phyloP scores from a whole-genome alignment of 2,888 invertebrate species.

The Elysia crispata region DNA sequence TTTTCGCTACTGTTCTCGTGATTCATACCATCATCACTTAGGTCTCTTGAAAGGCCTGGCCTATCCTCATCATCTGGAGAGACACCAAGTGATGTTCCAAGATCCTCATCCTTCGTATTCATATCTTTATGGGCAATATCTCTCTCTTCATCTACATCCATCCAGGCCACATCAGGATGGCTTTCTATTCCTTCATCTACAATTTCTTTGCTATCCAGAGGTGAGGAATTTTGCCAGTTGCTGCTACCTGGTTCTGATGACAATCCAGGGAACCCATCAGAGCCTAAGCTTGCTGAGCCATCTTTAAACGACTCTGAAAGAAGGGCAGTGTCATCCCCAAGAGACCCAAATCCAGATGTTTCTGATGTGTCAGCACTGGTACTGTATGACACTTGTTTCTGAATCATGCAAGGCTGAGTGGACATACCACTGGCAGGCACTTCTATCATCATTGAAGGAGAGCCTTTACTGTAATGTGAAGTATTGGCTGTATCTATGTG shows the following conservation, averaged over 20 bases:
- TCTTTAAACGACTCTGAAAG: too few species aligned
- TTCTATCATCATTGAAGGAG: slow-evolving; percentile 30
- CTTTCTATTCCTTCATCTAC: slow-evolving; percentile 2
- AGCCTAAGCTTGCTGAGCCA: too few species aligned
- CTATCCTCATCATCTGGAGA: slow-evolving; percentile 47
- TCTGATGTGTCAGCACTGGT: slow-evolving; percentile 72
- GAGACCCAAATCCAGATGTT: slow-evolving; percentile 70
- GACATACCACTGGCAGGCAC: slow-evolving; percentile 1
- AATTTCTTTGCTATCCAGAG: slow-evolving; percentile 21
- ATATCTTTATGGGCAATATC: slow-evolving; percentile 27
- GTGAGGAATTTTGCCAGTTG: neutral
- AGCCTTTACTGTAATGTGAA: slow-evolving; percentile 31
- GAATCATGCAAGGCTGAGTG: slow-evolving; percentile 54
- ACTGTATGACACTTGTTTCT: slow-evolving; percentile 61
- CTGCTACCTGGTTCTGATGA: too few species aligned
- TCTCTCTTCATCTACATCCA: slow-evolving; percentile 47
- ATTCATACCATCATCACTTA: slow-evolving; percentile 30
- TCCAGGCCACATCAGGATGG: slow-evolving; percentile 37
- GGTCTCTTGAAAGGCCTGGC: slow-evolving; percentile 56
- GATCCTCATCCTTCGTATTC: slow-evolving; percentile 54
- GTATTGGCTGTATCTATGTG: neutral
- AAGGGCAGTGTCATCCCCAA: slow-evolving; percentile 59
- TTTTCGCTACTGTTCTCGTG: slow-evolving; percentile 13
- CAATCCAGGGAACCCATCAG: neutral
- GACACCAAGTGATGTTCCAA: too few species aligned